phyloP scores from a whole-genome alignment of 2,888 invertebrate species.

The Leptinotarsa haldemani region DNA sequence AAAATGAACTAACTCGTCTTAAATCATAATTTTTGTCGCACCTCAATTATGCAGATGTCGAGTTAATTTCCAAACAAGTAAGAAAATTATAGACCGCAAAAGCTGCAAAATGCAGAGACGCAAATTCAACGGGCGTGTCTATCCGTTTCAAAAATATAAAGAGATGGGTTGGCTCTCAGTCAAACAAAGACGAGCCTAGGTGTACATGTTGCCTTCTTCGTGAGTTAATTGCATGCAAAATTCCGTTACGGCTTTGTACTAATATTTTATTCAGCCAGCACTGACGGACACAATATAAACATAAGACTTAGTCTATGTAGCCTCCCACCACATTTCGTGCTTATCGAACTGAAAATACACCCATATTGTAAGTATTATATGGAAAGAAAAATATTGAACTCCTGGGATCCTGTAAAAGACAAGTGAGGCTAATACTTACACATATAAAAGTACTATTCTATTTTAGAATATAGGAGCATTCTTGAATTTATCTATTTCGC shows the following conservation, averaged over 20 bases:
- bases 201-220: background rate
- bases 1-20: background rate
- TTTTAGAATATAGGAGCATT: too few relatives aligned
- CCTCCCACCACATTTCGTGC: background rate
- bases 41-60: slow-evolving; percentile 7
- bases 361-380: background rate
- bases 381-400: background rate
- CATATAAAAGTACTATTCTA: too few relatives aligned
- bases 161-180: slow-evolving; percentile 13
- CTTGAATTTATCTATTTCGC: too few relatives aligned
- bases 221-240: slow-evolving; percentile 14
- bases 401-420: too few relatives aligned
- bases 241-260: background rate
- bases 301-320: background rate
- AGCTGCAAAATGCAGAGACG: slow-evolving; percentile 8
- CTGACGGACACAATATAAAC: slow-evolving; percentile 1
- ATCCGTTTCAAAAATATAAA: slow-evolving; percentile 14
- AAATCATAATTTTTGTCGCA: slow-evolving; percentile 10
- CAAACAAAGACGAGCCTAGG: slow-evolving; percentile 12
- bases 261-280: slow-evolving; percentile 12
- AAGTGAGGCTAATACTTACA: too few relatives aligned
- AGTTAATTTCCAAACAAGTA: slow-evolving; percentile 8
- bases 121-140: slow-evolving; percentile 7
- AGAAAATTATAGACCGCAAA: slow-evolving; percentile 9
- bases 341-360: background rate